Percentiles rank a stretch among this genome's conserved stretches.
Evolutionary conservation across 2,797 vertebrate genomes (phyloP).

Genomic region (Hipposideros larvatus): DNA sequence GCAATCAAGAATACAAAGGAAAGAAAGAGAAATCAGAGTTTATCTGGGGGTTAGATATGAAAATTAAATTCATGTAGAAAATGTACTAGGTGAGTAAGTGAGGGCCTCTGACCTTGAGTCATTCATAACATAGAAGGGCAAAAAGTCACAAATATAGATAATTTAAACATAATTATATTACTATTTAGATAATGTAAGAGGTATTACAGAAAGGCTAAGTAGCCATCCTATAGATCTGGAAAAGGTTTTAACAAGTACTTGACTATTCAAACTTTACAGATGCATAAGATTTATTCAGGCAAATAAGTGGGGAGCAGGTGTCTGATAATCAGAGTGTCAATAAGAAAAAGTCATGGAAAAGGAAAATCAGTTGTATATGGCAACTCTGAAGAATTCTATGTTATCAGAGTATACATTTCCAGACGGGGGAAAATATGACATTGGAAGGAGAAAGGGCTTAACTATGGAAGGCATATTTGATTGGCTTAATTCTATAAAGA

Average conservation of each 20-base stretch:
- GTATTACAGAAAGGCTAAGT: neutral
- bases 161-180: neutral
- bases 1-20: neutral
- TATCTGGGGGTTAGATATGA: neutral
- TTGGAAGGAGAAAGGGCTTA: neutral
- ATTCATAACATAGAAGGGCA: neutral
- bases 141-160: neutral
- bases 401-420: neutral
- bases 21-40: neutral
- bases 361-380: neutral
- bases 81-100: neutral
- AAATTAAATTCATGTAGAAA: neutral
- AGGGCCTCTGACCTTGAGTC: neutral
- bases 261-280: neutral
- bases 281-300: neutral
- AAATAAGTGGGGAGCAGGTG: neutral
- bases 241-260: neutral
- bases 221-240: accelerated
- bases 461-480: neutral
- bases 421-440: neutral
- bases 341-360: neutral
- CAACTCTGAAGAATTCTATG: neutral
- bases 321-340: neutral
- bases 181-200: neutral
- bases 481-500: neutral